Evolutionary conservation across 2,113 vertebrate genomes (phyloP).

Genomic region (Amazona vittata): DNA sequence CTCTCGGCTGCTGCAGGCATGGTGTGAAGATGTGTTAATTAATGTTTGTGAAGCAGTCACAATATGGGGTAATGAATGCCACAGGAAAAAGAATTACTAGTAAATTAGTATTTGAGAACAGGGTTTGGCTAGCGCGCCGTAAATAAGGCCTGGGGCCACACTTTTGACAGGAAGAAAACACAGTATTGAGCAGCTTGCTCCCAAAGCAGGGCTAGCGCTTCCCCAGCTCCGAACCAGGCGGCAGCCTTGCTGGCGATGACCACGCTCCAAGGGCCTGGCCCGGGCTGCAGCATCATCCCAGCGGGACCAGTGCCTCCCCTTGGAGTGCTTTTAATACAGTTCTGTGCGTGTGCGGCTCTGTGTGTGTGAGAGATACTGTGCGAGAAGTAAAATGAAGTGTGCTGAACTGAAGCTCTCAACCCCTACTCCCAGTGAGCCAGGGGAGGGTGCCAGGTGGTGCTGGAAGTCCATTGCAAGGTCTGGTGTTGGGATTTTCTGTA

Average conservation of each 20-base stretch:
- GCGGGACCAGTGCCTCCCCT: rapidly evolving
- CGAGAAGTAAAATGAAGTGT: not conserved
- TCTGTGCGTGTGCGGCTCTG: rapidly evolving
- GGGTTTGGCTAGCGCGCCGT: not conserved
- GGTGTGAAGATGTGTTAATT: not conserved
- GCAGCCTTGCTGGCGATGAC: rapidly evolving
- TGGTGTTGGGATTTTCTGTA: not conserved
- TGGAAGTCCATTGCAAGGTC: not conserved
- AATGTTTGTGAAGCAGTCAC: not conserved
- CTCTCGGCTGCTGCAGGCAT: not conserved
- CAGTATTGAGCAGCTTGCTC: not conserved
- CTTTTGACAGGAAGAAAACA: rapidly evolving
- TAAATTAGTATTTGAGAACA: not conserved
- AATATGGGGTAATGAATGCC: not conserved
- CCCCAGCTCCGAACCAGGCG: not conserved
- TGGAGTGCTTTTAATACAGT: not conserved
- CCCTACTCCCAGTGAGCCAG: not conserved
- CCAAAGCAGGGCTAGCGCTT: not conserved
- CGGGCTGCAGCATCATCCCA: rapidly evolving
- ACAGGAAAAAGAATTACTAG: not conserved
- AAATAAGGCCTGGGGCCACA: not conserved
- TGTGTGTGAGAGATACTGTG: too few species aligned
- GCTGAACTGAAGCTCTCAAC: not conserved
- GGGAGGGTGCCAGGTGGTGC: not conserved
- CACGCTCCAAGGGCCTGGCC: rapidly evolving